Evolutionary conservation across 1,140 invertebrate species (phyloP).

Genomic region (Anastatus disparis): DNA sequence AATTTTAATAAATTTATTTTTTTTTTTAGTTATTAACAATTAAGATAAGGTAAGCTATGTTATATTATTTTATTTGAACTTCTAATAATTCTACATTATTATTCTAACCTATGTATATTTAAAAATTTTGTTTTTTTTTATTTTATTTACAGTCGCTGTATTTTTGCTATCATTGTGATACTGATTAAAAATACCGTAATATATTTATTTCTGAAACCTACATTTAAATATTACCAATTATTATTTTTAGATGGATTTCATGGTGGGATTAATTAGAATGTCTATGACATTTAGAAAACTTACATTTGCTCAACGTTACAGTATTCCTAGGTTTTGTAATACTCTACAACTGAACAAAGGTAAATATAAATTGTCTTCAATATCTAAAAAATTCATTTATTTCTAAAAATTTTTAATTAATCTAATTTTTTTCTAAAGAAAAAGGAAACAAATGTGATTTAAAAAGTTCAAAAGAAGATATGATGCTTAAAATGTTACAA

Average conservation of each 20-base stretch:
- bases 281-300: constrained; percentile 26
- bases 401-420: too few relatives aligned
- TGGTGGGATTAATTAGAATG: constrained; percentile 31
- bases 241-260: constrained; percentile 24
- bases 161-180: too few relatives aligned
- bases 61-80: too few relatives aligned
- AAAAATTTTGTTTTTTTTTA: too few relatives aligned
- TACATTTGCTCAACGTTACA: constrained; percentile 16
- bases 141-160: too few relatives aligned
- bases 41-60: too few relatives aligned
- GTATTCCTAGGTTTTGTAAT: constrained; percentile 13
- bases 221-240: too few relatives aligned
- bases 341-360: constrained; percentile 3
- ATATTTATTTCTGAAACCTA: neutral
- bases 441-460: constrained; percentile 1
- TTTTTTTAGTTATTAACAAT: too few relatives aligned
- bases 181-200: too few relatives aligned
- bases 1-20: too few relatives aligned
- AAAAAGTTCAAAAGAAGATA: constrained; percentile 14
- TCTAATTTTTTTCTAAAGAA: constrained; percentile 19
- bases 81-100: too few relatives aligned
- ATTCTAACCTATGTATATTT: too few relatives aligned
- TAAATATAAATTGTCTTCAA: neutral
- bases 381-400: neutral
- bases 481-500: constrained; percentile 14